Base-by-base conservation (phyloP, 2,797 vertebrate species). In the Lithobates pipiens region DNA sequence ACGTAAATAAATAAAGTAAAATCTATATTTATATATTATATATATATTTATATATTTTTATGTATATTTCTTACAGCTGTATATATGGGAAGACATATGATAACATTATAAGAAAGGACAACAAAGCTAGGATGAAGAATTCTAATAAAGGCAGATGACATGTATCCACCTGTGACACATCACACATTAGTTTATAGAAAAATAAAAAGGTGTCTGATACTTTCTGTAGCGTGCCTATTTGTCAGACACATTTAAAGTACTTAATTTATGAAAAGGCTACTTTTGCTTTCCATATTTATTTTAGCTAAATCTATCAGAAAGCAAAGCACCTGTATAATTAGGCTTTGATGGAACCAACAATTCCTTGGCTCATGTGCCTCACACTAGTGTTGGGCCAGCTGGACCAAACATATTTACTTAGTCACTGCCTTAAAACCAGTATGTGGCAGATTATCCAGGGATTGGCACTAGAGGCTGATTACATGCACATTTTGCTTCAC, bases 1-100 rank as follows among this genome's bases (percentile, higher is more conserved):
- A 85, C 71, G 63, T 85, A 73, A 86, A 83, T 78, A 86, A 86
- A 82, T 86, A 86, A 86, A 86, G 70, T 82, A 77, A 82, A 63
- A 86, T 86, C 80, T 86, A 83, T 86, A 78, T 86, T 67, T 86
- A 78, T 86, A 79, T 85, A 42, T 85, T 86, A 69, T 39, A 39
- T 39, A 39, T 39, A 39, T 39, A 39, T 39, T 39, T 85, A 84
- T 84, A 57, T 80, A 80, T 82, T 23, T 73, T 27, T 86, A 82
- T 86, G 42, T 86, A 83, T 83, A 83, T 57, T 71, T 73, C 57
- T 8, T 73, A 83, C 85, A 86, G 57, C 57, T 78, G 57, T 77
- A 81, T 77, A 81, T 71, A 75, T 39, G 75, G 71, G 54, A 77
- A 86, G 69, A 82, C 80, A 68, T 70, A 82, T 65, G 63, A 36